A percentile compares a stretch with the other conserved stretches of the same genome.
phyloP scores from a whole-genome alignment of 2,888 invertebrate genomes.

The Dasypogon diadema region DNA sequence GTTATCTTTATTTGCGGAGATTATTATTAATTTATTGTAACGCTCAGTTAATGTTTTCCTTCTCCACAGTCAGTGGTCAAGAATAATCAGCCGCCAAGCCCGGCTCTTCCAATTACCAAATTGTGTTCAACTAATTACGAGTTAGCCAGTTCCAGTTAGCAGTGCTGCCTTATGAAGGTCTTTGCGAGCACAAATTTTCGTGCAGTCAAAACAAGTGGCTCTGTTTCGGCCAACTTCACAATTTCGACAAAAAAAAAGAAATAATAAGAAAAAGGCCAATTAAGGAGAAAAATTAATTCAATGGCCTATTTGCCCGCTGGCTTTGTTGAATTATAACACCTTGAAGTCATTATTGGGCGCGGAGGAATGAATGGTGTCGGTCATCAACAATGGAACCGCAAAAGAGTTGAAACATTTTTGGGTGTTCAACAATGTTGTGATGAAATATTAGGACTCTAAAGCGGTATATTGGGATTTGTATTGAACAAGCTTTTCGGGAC shows the following conservation, averaged over 20 bases:
- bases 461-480: too few species aligned
- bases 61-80: conserved; percentile 1
- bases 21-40: conserved; percentile 3
- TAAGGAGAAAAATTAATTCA: not conserved
- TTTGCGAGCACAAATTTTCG: not conserved
- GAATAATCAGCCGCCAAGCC: not conserved
- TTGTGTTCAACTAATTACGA: conserved; percentile 1
- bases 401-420: not conserved
- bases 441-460: too few species aligned
- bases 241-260: not conserved
- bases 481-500: too few species aligned
- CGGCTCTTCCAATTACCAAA: not conserved
- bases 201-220: not conserved
- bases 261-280: not conserved
- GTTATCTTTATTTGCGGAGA: not conserved
- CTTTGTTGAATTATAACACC: not conserved
- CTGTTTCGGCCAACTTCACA: not conserved
- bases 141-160: not conserved
- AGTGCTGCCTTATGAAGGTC: not conserved
- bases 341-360: not conserved
- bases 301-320: not conserved
- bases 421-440: not conserved
- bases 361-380: not conserved
- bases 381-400: not conserved
- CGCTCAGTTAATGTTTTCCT: not conserved